Evolutionary conservation across 2,888 invertebrate genomes (phyloP).

Genomic region (Laothoe populi): DNA sequence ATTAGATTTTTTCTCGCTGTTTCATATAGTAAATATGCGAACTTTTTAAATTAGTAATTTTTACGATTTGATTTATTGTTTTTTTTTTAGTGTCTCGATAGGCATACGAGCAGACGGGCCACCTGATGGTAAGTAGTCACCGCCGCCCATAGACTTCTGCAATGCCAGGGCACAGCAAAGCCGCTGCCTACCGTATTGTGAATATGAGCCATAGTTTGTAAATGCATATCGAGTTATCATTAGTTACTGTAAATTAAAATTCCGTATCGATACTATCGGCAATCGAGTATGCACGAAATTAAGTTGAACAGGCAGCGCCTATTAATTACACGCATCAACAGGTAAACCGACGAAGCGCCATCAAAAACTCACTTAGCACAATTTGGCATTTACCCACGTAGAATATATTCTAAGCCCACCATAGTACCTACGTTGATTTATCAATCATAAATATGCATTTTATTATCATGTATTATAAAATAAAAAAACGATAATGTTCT

Average conservation of each 20-base stretch:
- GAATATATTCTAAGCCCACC: not conserved
- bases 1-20: not conserved
- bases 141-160: no score
- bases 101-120: no score
- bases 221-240: no score
- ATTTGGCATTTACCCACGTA: not conserved
- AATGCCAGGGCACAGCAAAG: no score
- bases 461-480: constrained; percentile 4
- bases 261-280: not conserved
- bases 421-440: not conserved
- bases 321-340: constrained; percentile 24
- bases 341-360: constrained; percentile 14
- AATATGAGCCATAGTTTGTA: no score
- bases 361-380: constrained; percentile 6
- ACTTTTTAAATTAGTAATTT: not conserved
- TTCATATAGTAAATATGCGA: not conserved
- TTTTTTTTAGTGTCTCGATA: no score
- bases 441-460: not conserved
- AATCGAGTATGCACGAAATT: not conserved
- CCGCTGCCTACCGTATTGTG: no score
- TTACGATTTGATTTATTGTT: no score
- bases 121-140: no score
- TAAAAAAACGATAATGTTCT: not conserved
- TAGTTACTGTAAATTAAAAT: no score
- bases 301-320: constrained; percentile 12